Percentiles rank a stretch among this genome's conserved stretches.
phyloP scores from a whole-genome alignment of 2,113 vertebrate species.

The Spilogale gracilis region DNA sequence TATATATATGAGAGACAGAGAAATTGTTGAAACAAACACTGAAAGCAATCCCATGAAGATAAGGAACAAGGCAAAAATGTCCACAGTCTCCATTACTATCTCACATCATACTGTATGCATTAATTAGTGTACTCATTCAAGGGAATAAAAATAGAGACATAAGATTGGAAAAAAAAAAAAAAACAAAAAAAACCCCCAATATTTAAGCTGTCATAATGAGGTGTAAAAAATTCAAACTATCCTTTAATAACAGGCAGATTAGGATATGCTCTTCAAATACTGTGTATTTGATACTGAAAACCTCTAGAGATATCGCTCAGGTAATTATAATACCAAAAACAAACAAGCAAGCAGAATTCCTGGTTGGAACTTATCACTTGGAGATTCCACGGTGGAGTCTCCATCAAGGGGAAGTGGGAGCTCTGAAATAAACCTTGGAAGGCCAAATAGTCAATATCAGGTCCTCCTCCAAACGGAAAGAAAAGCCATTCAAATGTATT shows the following conservation, averaged over 20 bases:
- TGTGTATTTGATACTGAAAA: not conserved
- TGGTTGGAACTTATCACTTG: not conserved
- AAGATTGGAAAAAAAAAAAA: not conserved
- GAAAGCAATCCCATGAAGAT: not conserved
- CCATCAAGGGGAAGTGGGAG: not conserved
- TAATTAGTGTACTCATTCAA: not conserved
- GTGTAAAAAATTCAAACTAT: conserved; percentile 3
- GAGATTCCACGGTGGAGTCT: not conserved
- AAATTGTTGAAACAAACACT: not conserved
- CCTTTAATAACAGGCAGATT: not conserved
- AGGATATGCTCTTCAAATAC: not conserved
- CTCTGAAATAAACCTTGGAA: not conserved
- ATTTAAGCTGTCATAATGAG: conserved; percentile 59
- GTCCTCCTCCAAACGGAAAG: not conserved
- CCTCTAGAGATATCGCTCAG: not conserved
- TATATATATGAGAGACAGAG: not conserved
- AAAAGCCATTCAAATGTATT: not conserved
- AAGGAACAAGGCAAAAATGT: not conserved
- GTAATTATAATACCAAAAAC: not conserved
- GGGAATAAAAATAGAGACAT: not conserved
- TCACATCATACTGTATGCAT: not conserved
- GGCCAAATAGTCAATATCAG: not conserved
- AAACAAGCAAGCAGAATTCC: not conserved
- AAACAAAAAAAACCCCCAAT: no score
- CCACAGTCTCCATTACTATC: not conserved